phyloP scores from a whole-genome alignment of 1,140 invertebrate species.

The Conus betulinus region DNA sequence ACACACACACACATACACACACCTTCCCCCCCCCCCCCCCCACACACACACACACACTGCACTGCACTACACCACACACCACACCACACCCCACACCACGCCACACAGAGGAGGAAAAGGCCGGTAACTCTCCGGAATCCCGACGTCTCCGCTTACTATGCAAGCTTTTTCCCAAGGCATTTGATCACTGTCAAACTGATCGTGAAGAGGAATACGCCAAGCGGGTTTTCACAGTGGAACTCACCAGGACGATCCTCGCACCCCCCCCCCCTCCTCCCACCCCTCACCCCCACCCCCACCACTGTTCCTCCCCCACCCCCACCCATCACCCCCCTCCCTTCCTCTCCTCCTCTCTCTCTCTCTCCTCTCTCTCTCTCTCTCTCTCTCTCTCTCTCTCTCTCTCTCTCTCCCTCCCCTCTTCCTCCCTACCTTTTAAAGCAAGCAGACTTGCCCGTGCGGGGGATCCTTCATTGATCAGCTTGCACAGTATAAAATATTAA shows the following conservation, averaged over 20 bases:
- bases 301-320: too few relatives aligned
- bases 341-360: background rate
- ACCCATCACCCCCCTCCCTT: background rate
- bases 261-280: too few relatives aligned
- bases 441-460: background rate
- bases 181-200: constrained; percentile 28
- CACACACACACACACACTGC: too few relatives aligned
- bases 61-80: background rate
- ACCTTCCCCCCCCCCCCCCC: too few relatives aligned
- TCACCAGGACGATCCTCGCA: background rate
- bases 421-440: background rate
- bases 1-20: too few relatives aligned
- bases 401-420: background rate
- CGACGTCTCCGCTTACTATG: background rate
- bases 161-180: background rate
- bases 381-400: too few relatives aligned
- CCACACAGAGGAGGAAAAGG: too few relatives aligned
- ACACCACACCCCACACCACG: too few relatives aligned
- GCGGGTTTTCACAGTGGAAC: background rate
- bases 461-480: constrained; percentile 1
- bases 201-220: constrained; percentile 9
- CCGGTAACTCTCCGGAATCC: background rate
- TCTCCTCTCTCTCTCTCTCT: too few relatives aligned
- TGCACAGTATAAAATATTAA: constrained; percentile 22
- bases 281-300: too few relatives aligned